Evolutionary conservation across 1,140 invertebrate genomes (phyloP).

Genomic region (Drosophila arawakana): DNA sequence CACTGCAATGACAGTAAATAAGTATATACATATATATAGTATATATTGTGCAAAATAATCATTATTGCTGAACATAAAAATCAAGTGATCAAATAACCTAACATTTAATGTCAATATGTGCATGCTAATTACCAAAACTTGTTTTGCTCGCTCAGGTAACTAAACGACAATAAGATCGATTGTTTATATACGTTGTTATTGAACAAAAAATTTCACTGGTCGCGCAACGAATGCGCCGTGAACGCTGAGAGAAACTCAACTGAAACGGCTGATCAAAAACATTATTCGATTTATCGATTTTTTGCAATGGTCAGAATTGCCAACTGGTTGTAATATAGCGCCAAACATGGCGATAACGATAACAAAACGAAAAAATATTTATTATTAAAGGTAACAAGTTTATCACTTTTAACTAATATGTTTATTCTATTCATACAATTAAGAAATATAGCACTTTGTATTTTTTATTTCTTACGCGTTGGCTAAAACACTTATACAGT

Average conservation of each 20-base stretch:
- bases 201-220: not conserved
- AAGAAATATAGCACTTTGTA: no score
- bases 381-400: no score
- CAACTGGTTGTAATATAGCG: not conserved
- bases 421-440: no score
- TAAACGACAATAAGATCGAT: conserved; percentile 8
- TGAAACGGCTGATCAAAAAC: conserved; percentile 18
- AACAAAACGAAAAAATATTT: no score
- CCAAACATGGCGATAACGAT: not conserved
- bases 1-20: conserved; percentile 28
- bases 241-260: conserved; percentile 4
- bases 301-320: conserved; percentile 22
- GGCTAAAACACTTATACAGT: no score
- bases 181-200: conserved; percentile 18
- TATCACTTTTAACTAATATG: no score
- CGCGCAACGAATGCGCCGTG: not conserved
- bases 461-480: no score
- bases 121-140: conserved; percentile 72
- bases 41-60: conserved; percentile 25
- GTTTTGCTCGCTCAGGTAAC: conserved; percentile 41
- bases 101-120: conserved; percentile 34
- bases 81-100: conserved; percentile 38
- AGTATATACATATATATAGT: no score
- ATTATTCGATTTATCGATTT: conserved; percentile 37
- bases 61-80: conserved; percentile 10